These are phyloP conservation scores for Apodemia duryi DNA, from an alignment of 2,888 invertebrate genomes.

Conservation along the genomic window DNA sequence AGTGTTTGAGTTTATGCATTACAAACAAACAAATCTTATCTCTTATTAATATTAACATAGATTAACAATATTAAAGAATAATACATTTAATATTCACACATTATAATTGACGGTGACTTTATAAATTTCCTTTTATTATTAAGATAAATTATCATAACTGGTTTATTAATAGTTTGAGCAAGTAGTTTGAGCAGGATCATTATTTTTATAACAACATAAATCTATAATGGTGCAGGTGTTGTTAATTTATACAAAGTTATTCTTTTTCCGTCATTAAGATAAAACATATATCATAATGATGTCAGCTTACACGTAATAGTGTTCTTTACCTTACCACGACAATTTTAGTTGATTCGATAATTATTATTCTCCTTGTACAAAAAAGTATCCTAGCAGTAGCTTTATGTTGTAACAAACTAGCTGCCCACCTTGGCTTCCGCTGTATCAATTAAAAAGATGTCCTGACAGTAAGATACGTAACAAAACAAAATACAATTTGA, in stretches of 20 bases:
- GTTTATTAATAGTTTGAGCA: conserved; percentile 8
- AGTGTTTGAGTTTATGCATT: too few species aligned
- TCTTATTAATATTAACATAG: too few species aligned
- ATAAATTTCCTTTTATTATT: conserved; percentile 5
- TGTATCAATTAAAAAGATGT: too few species aligned
- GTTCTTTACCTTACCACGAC: conserved; percentile 25
- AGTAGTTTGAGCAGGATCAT: conserved; percentile 11
- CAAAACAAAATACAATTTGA: too few species aligned
- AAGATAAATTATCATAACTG: conserved; percentile 2
- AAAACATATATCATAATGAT: conserved; percentile 26
- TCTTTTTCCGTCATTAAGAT: conserved; percentile 27
- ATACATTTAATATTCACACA: too few species aligned
- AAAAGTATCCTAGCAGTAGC: too few species aligned
- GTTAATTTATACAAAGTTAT: conserved; percentile 54
- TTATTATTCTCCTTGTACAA: conserved; percentile 4
- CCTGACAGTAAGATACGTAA: too few species aligned
- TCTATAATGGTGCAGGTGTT: conserved; percentile 53
- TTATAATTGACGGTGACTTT: background rate
- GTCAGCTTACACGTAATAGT: conserved; percentile 23
- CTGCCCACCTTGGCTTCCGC: too few species aligned
- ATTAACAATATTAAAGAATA: too few species aligned
- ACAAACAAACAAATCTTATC: too few species aligned
- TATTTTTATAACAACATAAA: conserved; percentile 40
- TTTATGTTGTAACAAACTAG: too few species aligned
- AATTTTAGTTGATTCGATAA: conserved; percentile 6